Evolutionary conservation across 35 echinoderm and acorn worm genomes (phyloP).

Genomic region (Strongylocentrotus purpuratus): DNA sequence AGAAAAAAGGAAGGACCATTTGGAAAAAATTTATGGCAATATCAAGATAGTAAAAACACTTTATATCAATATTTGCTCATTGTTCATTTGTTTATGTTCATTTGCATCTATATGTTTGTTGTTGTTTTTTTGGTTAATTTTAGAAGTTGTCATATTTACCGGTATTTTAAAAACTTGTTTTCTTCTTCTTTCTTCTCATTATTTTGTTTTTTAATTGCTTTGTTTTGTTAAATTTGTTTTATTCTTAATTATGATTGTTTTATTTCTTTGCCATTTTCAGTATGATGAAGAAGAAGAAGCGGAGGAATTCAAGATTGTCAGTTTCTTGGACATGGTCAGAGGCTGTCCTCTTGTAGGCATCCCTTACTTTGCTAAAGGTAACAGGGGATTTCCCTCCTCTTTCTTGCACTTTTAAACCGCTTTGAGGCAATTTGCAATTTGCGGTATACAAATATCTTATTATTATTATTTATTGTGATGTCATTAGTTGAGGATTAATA

Average conservation of each 20-base stretch:
- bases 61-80: too few relatives aligned
- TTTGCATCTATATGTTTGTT: too few relatives aligned
- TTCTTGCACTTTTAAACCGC: neutral
- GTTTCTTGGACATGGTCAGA: conserved; percentile 88
- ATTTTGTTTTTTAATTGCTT: neutral
- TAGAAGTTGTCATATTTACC: too few relatives aligned
- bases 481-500: neutral
- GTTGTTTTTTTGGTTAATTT: too few relatives aligned
- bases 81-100: too few relatives aligned
- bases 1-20: too few relatives aligned
- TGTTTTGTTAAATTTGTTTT: neutral
- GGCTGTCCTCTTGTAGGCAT: conserved; percentile 70
- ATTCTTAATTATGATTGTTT: neutral
- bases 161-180: neutral
- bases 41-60: too few relatives aligned
- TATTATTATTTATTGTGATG: neutral
- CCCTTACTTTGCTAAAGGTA: conserved; percentile 84
- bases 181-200: neutral
- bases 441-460: too few relatives aligned
- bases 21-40: too few relatives aligned
- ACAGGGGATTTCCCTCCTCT: neutral
- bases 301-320: conserved; percentile 90
- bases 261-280: neutral
- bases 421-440: too few relatives aligned
- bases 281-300: conserved; percentile 74